Percentiles rank a stretch among this genome's conserved stretches.
phyloP scores from a whole-genome alignment of 1,140 invertebrate genomes.

The Bemisia tabaci region DNA sequence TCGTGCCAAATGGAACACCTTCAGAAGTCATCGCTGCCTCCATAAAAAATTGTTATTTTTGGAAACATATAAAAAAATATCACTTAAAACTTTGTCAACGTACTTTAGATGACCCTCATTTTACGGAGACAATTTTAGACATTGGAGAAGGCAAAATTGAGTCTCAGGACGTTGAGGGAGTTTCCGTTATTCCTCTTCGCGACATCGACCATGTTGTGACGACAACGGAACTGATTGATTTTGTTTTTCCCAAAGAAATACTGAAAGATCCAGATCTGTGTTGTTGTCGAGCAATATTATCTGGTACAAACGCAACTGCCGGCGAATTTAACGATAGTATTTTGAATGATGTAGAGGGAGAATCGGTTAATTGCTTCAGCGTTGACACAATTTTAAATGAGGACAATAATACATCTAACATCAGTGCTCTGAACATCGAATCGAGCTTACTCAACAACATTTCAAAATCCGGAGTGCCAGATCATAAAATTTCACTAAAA shows the following conservation, averaged over 20 bases:
- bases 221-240: conserved; percentile 9
- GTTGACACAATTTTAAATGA: background rate
- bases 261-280: conserved; percentile 15
- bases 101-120: conserved; percentile 11
- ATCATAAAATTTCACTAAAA: conserved; percentile 6
- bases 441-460: background rate
- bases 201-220: conserved; percentile 6
- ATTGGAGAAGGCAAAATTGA: conserved; percentile 14
- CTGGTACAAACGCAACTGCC: background rate
- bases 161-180: conserved; percentile 16
- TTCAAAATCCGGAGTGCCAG: background rate
- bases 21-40: conserved; percentile 19
- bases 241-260: conserved; percentile 6
- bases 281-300: conserved; percentile 13
- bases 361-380: background rate
- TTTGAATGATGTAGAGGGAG: background rate
- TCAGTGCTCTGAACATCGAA: background rate
- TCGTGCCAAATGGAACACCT: conserved; percentile 17
- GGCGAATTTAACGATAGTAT: conserved; percentile 6
- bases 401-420: too few species aligned
- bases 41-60: conserved; percentile 15
- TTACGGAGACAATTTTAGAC: conserved; percentile 13
- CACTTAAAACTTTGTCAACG: conserved; percentile 15
- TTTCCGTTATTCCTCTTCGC: conserved; percentile 12
- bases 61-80: conserved; percentile 15